Evolutionary conservation across 2,113 vertebrate species (phyloP), one percentile per base, ranked within the genome.

Genomic region (Anas platyrhynchos): DNA sequence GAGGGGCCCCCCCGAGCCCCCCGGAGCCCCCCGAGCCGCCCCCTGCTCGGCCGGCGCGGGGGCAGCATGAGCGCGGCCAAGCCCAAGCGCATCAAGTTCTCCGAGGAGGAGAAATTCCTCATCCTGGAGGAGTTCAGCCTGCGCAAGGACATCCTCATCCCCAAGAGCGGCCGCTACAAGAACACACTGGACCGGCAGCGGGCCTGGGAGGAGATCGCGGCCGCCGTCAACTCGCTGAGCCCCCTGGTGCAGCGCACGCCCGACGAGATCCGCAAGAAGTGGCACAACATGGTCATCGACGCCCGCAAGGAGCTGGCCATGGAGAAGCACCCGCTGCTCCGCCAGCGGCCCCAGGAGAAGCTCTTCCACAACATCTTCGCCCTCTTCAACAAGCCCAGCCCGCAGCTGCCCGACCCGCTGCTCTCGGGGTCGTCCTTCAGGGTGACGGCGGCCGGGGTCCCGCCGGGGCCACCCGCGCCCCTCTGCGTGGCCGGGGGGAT

Each of bases 101-200:
- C 76, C 0, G 20, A 89, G 21, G 91, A 92, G 29, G 77, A 90
- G 65, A 93, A 93, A 85, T 72, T 77, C 38, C 52, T 90, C 63
- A 93, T 77, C 52, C 41, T 83, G 34, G 65, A 59, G 41, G 87
- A 82, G 67, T 82, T 83, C 54, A 75, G 69, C n/a, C 83, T 83
- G 43, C 8, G 31, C 52, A 86, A 67, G 44, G 87, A 90, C 65
- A 48, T 93, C 71, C 23, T 72, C 23, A 66, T 82, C 65, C 76
- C 83, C 20, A 72, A 52, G 76, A 86, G 55, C 5, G 32, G 75
- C 67, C 13, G 44, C 34, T 93, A 81, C 69, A 79, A 50, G 59
- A 71, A 89, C 23, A 76, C 41, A 3, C 22, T 31, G 11, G 62
- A 29, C 62, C 23, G 41, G 23, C 91, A 85, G 48, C 22, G 6